These are phyloP conservation scores for Lycopodina hypogea DNA, from an alignment of 37 sponge, comb jelly and placozoan genomes.

Conservation along the genomic window DNA sequence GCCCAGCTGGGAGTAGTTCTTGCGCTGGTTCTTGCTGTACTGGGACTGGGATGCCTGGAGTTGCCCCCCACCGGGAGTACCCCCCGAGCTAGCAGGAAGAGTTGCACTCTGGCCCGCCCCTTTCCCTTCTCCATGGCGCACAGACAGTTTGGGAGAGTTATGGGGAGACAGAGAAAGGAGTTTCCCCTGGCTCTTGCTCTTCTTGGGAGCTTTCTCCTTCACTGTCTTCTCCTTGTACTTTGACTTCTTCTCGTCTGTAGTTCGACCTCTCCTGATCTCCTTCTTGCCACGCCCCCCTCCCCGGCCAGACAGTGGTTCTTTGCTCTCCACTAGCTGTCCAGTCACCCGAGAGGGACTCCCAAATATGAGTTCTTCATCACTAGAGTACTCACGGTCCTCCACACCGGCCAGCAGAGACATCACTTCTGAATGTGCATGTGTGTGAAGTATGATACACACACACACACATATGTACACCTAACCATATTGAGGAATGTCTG, in stretches of 20 bases:
- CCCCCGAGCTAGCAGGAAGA: neutral
- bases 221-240: slow-evolving; percentile 5
- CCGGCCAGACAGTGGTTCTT: neutral
- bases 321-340: neutral
- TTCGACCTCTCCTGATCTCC: neutral
- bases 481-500: too few relatives aligned
- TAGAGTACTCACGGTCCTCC: neutral
- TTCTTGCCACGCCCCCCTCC: neutral
- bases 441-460: too few relatives aligned
- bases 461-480: too few relatives aligned
- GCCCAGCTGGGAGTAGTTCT: slow-evolving; percentile 40
- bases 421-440: too few relatives aligned
- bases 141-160: slow-evolving; percentile 17
- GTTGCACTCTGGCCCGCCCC: neutral
- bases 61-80: neutral
- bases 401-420: neutral
- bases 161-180: slow-evolving; percentile 32
- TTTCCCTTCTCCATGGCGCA: neutral
- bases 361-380: neutral
- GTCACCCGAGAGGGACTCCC: neutral
- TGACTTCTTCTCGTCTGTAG: neutral
- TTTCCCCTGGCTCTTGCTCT: slow-evolving; percentile 4
- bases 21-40: slow-evolving; percentile 35
- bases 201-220: slow-evolving; percentile 27
- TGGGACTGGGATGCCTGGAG: slow-evolving; percentile 33